Evolutionary conservation across 1,140 invertebrate genomes (phyloP), one percentile per base, ranked within the genome.

Genomic region (Thalassaphorura encarpata): DNA sequence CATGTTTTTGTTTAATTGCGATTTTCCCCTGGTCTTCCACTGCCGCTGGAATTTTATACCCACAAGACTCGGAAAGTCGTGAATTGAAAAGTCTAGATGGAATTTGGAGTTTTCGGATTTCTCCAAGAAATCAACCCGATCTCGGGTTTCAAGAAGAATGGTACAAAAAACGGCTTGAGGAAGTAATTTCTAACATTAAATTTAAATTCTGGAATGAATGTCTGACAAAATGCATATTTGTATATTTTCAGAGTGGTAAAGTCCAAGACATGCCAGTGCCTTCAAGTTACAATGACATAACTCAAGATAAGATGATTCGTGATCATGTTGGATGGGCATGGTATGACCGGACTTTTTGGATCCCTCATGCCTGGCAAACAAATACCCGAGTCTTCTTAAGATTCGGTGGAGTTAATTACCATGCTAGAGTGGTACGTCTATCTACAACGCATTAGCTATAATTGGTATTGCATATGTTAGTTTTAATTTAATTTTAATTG

Each of bases 251-350:
- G 60, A 66, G 62, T 29, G 69, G 68, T 16, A 54, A 71, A 52
- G 72, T 77, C 0, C 76, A 78, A 31, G 77, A 83, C 23, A 96
- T 97, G 90, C 92, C 94, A 19, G 93, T 97, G 16, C 95, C 95
- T 0, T 82, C 89, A 0, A 95, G 90, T 63, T 99, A 90, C 74
- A 99, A 99, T 71, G 95, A 99, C 68, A 81, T 98, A 16, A 91
- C 89, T 0, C 82, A 85, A 55, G 84, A 92, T 27, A 75, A 73
- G 24, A 70, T 73, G 2, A 69, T 97, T 8, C 73, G 92, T 29
- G 91, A 98, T 72, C 91, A 97, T 73, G 80, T 97, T 18, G 95
- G 95, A 0, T 82, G 91, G 67, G 93, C 87, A 18, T 94, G 89
- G 89, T 94, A 94, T 68, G 84, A 91, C 62, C 77, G 82, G 43